phyloP scores from a whole-genome alignment of 1,140 invertebrate species.

The Drosophila lini region DNA sequence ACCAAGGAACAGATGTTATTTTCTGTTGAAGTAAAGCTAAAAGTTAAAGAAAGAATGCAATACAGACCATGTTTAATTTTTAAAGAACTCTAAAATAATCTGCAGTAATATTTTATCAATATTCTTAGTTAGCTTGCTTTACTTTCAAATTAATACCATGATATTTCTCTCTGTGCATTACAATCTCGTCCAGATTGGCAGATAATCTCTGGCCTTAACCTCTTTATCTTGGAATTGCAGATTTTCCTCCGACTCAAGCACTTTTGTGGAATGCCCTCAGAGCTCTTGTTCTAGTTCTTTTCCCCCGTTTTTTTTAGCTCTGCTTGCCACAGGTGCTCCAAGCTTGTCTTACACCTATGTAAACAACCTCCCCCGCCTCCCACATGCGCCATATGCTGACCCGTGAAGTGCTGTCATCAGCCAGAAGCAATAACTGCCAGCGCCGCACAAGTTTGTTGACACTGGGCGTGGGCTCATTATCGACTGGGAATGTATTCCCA shows the following conservation, averaged over 20 bases:
- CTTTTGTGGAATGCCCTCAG: background rate
- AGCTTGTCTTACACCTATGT: conserved; percentile 47
- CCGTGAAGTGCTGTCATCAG: conserved; percentile 44
- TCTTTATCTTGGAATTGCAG: conserved; percentile 2
- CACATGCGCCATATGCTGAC: conserved; percentile 34
- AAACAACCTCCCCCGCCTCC: conserved; percentile 18
- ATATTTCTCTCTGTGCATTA: background rate
- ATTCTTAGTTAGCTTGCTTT: rapidly evolving
- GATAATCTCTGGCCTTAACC: conserved; percentile 28
- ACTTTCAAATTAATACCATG: background rate
- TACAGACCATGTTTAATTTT: background rate
- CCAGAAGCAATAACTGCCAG: conserved; percentile 47
- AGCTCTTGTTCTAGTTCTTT: conserved; percentile 26
- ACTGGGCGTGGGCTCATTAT: conserved; percentile 42
- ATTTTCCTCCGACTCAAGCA: conserved; percentile 11
- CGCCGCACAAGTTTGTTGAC: conserved; percentile 32
- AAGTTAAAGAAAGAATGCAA: background rate
- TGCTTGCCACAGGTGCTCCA: conserved; percentile 27
- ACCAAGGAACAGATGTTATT: background rate
- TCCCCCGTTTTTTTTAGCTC: background rate
- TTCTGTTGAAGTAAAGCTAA: background rate
- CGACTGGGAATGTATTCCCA: conserved; percentile 6
- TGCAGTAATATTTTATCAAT: background rate
- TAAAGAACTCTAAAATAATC: background rate
- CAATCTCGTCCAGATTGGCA: conserved; percentile 6